Evolutionary conservation across 2,797 vertebrate species (phyloP), one percentile per base, ranked within the genome.

Genomic region (Anniella stebbinsi): DNA sequence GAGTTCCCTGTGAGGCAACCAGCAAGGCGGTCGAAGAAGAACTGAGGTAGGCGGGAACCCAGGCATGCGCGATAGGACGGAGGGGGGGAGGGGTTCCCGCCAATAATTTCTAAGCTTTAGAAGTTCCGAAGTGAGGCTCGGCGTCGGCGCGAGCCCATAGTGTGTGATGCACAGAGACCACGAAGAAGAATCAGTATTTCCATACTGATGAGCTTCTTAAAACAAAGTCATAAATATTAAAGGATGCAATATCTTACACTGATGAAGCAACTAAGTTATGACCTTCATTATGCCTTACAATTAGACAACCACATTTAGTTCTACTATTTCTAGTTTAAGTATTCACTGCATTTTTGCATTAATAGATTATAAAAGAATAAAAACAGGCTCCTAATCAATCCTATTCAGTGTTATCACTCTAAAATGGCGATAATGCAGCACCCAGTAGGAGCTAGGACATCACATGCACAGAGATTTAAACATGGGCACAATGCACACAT

Each of bases 341-440:
- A 93, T 94, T 95, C 93, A 93, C 72, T 88, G 57, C 67, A 93
- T 91, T 90, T 96, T 75, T 93, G 95, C 87, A 90, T 80, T 88
- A 90, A 93, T 93, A 93, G 94, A 92, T 92, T 98, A 97, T 97
- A 98, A 96, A 89, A 97, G 95, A 98, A 98, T 98, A 98, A 98
- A 97, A 98, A 98, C 97, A 95, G 97, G 97, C 97, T 98, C 97
- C 97, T 98, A 97, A 98, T 97, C 98, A 98, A 98, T 98, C 97
- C 97, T 96, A 97, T 97, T 98, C 96, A 97, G 97, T 97, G 97
- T 97, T 98, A 97, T 98, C 98, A 98, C 98, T 97, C 97, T 94
- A 97, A 98, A 98, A 98, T 98, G 98, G 98, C 98, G 98, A 97
- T 98, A 98, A 99, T 97, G 95, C 97, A 97, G 97, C 97, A 98